Percentiles rank a stretch among this genome's conserved stretches.
Conservation (phyloP, 1,140 invertebrate species). For the Parasteatoda tepidariorum region DNA sequence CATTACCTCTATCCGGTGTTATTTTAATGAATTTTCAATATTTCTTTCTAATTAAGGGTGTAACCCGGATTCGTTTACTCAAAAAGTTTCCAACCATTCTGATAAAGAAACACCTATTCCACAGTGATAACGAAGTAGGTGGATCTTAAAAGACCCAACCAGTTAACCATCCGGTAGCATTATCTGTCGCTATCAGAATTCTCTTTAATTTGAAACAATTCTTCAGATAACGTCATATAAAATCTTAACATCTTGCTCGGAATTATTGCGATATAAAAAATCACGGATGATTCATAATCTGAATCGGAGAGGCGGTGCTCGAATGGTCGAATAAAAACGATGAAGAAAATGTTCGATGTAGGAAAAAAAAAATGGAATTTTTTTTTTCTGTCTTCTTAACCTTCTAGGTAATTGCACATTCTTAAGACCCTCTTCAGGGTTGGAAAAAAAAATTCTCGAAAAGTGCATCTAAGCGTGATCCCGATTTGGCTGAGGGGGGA, state of each 20-base stretch:
- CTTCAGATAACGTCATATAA: constrained; percentile 8
- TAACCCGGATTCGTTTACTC: background rate
- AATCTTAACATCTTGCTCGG: constrained; percentile 27
- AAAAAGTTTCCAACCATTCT: background rate
- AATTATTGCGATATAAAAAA: background rate
- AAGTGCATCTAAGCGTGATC: constrained; percentile 18
- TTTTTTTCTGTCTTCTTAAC: background rate
- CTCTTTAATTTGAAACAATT: background rate
- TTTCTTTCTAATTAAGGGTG: too few relatives aligned
- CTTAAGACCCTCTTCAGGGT: constrained; percentile 17
- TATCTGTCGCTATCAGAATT: background rate
- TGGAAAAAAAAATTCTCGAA: background rate
- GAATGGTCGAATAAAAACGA: background rate
- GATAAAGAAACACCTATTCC: background rate
- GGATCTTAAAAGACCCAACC: background rate
- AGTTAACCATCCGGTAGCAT: background rate
- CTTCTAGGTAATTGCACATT: constrained; percentile 33
- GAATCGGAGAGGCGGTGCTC: background rate
- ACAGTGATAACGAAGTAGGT: background rate
- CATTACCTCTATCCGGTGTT: too few relatives aligned
- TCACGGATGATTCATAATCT: background rate
- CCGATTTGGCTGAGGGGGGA: constrained; percentile 10
- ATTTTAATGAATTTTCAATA: too few relatives aligned
- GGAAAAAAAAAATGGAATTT: constrained; percentile 1
- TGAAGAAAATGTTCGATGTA: background rate